phyloP scores from a whole-genome alignment of 2,797 vertebrate genomes.

The Melanotaenia maccullochi region DNA sequence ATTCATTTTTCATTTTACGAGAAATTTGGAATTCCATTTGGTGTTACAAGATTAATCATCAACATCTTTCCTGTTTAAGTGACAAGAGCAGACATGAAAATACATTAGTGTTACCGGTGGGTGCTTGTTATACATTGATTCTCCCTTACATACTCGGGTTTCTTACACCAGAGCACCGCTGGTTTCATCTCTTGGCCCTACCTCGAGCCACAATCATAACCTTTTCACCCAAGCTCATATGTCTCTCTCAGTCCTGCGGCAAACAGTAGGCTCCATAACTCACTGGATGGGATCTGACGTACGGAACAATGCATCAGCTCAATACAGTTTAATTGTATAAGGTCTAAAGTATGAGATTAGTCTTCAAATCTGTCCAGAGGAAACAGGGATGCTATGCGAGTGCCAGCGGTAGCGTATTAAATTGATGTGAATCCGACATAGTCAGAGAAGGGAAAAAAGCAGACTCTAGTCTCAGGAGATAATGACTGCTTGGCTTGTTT shows the following conservation, averaged over 20 bases:
- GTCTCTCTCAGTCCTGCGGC: constrained; percentile 48
- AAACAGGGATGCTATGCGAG: constrained; percentile 56
- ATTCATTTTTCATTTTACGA: constrained; percentile 16
- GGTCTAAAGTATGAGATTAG: constrained; percentile 77
- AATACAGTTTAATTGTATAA: constrained; percentile 81
- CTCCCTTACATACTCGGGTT: constrained; percentile 18
- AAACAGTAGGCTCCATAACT: constrained; percentile 44
- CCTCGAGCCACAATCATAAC: constrained; percentile 57
- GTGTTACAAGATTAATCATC: constrained; percentile 11
- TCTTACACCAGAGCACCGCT: background rate
- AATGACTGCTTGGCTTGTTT: constrained; percentile 70
- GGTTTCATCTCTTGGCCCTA: constrained; percentile 44
- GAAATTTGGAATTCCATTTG: constrained; percentile 23
- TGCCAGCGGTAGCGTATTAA: constrained; percentile 61
- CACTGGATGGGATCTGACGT: constrained; percentile 62
- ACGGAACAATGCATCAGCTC: constrained; percentile 65
- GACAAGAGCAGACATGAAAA: constrained; percentile 20
- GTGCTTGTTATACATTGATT: constrained; percentile 25
- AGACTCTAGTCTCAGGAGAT: constrained; percentile 69
- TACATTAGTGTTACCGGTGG: constrained; percentile 13
- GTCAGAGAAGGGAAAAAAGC: constrained; percentile 20
- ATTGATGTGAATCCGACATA: constrained; percentile 67
- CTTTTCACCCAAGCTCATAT: constrained; percentile 63
- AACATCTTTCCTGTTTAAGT: constrained; percentile 4
- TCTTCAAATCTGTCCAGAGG: constrained; percentile 72